Evolutionary conservation across 2,888 invertebrate genomes (phyloP).

Genomic region (Enchytraeus crypticus): DNA sequence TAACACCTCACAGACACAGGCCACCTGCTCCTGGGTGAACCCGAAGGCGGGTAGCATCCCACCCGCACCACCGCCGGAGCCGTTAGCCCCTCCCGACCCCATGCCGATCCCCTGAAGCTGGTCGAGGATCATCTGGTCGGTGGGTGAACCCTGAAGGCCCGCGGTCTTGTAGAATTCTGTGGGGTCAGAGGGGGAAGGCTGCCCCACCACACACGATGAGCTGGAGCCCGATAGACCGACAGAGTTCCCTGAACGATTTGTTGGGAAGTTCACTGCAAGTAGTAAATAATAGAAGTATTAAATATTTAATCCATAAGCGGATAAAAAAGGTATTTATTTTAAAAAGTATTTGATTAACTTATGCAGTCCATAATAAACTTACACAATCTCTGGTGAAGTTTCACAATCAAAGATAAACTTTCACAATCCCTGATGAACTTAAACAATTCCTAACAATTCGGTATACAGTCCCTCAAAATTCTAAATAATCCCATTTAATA

Average conservation of each 20-base stretch:
- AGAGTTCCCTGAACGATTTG: background rate
- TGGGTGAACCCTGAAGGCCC: background rate
- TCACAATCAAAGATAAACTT: no score
- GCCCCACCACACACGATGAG: background rate
- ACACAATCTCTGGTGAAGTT: no score
- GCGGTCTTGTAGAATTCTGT: background rate
- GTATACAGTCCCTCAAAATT: no score
- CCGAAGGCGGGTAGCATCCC: slow-evolving; percentile 27
- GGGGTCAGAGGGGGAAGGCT: background rate
- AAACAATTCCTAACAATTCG: no score
- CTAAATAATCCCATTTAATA: no score
- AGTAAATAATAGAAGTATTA: no score
- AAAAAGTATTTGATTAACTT: no score
- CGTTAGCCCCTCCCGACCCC: background rate
- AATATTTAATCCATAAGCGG: no score
- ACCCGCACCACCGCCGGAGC: background rate
- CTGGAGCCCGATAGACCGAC: background rate
- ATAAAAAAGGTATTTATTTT: no score
- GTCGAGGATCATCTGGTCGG: background rate
- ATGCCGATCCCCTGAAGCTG: background rate
- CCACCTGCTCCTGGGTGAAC: slow-evolving; percentile 97
- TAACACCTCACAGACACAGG: slow-evolving; percentile 95
- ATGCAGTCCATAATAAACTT: no score
- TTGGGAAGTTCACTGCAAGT: slow-evolving; percentile 8
- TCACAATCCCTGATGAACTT: no score